These are phyloP conservation scores for Elephas maximus DNA, from an alignment of 2,113 vertebrate species.

Conservation along the genomic window DNA sequence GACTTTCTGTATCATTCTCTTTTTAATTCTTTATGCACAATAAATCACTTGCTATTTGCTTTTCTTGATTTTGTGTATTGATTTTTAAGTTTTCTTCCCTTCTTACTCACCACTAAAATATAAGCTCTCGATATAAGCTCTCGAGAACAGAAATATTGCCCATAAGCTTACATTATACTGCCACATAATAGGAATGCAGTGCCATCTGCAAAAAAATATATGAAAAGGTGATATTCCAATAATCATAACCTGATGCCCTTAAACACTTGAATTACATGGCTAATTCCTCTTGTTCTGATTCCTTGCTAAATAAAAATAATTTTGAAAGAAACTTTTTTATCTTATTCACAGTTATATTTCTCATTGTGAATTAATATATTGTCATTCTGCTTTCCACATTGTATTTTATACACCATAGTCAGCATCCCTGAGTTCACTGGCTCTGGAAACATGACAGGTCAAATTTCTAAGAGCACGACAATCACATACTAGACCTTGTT, in stretches of 20 bases:
- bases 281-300: not conserved
- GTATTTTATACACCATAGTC: not conserved
- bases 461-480: not conserved
- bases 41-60: not conserved
- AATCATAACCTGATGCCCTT: not conserved
- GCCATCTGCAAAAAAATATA: not conserved
- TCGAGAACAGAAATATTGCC: not conserved
- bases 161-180: not conserved
- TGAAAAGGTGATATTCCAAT: not conserved
- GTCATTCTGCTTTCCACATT: not conserved
- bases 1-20: not conserved
- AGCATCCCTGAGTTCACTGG: not conserved
- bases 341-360: not conserved
- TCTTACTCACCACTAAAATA: not conserved
- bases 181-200: not conserved
- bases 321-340: not conserved
- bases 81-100: not conserved
- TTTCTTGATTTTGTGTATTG: slow-evolving; percentile 7
- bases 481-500: not conserved
- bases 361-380: not conserved
- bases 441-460: not conserved
- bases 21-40: not conserved
- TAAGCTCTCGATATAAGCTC: not conserved
- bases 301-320: not conserved
- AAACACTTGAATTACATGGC: not conserved